Percentiles rank a stretch among this genome's conserved stretches.
Evolutionary conservation across 2,113 vertebrate species (phyloP).

Genomic region (Chrysemys picta): DNA sequence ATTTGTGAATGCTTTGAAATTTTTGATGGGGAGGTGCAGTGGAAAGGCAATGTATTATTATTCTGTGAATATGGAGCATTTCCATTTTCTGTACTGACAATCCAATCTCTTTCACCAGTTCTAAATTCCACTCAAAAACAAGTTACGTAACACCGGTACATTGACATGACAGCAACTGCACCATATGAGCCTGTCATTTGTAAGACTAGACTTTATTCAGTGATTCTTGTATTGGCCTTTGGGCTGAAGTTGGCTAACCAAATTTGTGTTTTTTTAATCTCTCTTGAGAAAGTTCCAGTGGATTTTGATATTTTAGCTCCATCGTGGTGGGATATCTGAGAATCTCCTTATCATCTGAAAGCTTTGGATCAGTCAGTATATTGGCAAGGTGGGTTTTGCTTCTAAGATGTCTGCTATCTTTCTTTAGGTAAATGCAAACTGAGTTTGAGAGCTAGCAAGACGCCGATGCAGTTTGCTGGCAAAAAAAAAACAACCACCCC

Average conservation of each 20-base stretch:
- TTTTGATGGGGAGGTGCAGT: not conserved
- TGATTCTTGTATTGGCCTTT: not conserved
- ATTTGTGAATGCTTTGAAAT: not conserved
- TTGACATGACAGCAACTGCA: not conserved
- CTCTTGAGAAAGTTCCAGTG: not conserved
- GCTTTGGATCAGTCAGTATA: not conserved
- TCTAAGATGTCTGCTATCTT: not conserved
- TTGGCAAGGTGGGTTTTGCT: not conserved
- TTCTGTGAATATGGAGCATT: not conserved
- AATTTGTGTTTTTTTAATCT: not conserved
- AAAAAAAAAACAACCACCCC: slow-evolving; percentile 29
- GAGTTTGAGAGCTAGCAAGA: slow-evolving; percentile 42
- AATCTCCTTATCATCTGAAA: not conserved
- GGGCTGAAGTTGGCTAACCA: not conserved
- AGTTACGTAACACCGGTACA: not conserved
- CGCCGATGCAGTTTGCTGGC: not conserved
- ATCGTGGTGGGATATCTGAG: not conserved
- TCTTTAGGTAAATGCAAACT: slow-evolving; percentile 59
- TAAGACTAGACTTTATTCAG: not conserved
- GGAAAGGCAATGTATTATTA: accelerated
- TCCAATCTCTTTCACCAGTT: not conserved
- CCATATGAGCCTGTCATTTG: not conserved
- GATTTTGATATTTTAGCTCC: not conserved
- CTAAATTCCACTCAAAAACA: not conserved
- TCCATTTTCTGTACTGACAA: not conserved